Evolutionary conservation across 2,113 vertebrate species (phyloP), one percentile per base, ranked within the genome.

Genomic region (Bambusicola thoracicus): DNA sequence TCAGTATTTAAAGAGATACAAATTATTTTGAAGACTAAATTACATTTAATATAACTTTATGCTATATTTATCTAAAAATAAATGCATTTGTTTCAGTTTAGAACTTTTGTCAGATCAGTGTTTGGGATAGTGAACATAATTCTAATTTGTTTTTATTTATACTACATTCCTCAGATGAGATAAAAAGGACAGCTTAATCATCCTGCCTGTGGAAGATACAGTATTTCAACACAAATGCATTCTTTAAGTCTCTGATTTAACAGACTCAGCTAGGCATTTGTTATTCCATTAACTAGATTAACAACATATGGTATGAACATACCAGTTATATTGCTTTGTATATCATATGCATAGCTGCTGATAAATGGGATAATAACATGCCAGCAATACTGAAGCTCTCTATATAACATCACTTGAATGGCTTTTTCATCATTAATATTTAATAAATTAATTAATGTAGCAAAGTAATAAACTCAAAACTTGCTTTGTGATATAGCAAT

Each of bases 371-470:
- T 63, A 89, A 96, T 93, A 94, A 87, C 63, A 46, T 29, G n/a
- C 87, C 95, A 95, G 76, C 25, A 92, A 55, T 93, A 58, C 51
- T 92, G 69, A 55, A 61, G 34, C 10, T 74, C 87, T 96, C 92
- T 90, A 80, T 93, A 89, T 69, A 95, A 79, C 17, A 75, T 49
- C 70, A 83, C 48, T 97, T 61, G 77, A 96, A 94, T 92, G 15
- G 21, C 24, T 92, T 95, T 96, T 94, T 89, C 16, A 73, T 88
- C 87, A 97, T 98, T 96, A 97, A 97, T 97, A 97, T 97, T 98
- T 97, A 96, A 98, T 97, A 84, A 96, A 97, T 95, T 95, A 97
- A 97, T 97, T 97, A 97, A 96, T 94, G 30, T 88, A 38, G 36
- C 76, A 81, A 93, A 86, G 46, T 87, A 93, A 95, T 96, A 92